Percentiles rank a stretch among this genome's conserved stretches.
Evolutionary conservation across 1,140 invertebrate genomes (phyloP).

Genomic region (Sycophaga agraensis): DNA sequence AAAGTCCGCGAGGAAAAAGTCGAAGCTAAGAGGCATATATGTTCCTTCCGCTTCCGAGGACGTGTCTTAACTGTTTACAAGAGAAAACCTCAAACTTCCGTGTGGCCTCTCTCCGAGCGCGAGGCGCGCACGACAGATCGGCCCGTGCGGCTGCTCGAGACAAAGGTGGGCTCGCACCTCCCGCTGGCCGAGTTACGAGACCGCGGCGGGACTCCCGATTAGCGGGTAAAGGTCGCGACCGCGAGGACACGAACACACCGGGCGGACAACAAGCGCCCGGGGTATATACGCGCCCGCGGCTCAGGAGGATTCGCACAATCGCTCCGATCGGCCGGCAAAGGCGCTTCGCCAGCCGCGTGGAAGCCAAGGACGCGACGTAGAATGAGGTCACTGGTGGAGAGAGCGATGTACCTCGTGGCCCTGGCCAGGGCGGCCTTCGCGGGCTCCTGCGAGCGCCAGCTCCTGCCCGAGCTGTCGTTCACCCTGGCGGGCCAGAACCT

Average conservation of each 20-base stretch:
- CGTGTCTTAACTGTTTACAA: not conserved
- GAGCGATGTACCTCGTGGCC: conserved; percentile 22
- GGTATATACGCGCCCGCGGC: not conserved
- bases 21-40: too few species aligned
- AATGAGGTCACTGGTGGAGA: conserved; percentile 33
- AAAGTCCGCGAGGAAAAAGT: too few species aligned
- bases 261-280: not conserved
- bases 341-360: not conserved
- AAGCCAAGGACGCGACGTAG: conserved; percentile 15
- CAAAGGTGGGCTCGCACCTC: too few species aligned
- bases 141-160: too few species aligned
- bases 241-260: not conserved
- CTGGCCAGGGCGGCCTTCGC: not conserved
- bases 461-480: conserved; percentile 38
- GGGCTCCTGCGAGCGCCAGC: not conserved
- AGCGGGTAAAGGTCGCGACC: not conserved
- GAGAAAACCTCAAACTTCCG: conserved; percentile 9
- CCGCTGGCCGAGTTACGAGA: not conserved
- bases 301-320: conserved; percentile 23
- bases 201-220: not conserved
- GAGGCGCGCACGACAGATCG: too few species aligned
- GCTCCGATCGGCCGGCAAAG: not conserved
- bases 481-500: conserved; percentile 56
- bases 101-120: not conserved
- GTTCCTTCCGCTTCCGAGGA: conserved; percentile 12